Evolutionary conservation across 2,888 invertebrate genomes (phyloP), one percentile per base, ranked within the genome.

Genomic region (Arctia plantaginis): DNA sequence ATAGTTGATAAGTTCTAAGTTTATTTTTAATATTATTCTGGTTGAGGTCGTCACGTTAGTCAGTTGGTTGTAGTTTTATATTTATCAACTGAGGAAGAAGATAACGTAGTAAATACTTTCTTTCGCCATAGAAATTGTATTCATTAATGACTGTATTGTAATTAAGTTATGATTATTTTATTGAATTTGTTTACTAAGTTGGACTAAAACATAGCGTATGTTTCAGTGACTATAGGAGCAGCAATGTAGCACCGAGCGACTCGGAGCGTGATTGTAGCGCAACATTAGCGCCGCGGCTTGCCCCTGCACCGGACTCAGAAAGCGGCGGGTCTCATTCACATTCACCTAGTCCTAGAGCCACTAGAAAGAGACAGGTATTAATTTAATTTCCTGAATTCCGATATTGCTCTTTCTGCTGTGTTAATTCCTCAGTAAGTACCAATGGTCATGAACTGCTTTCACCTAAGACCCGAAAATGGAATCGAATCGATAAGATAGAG

Each of bases 211-310:
- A 79, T 86, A 87, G 89, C 87, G 88, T 83, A 87, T 90, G 93
- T 93, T 94, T 86, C 97, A 98, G 98, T 97, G 98, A 98, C 97
- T 98, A 98, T 96, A 98, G 98, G 93, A 98, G 98, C 96, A 98
- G 98, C 95, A 98, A 98, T 91, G 96, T 98, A 87, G 98, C 98
- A 83, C 98, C 98, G 80, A 98, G 98, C 88, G 98, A 98, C 95
- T 98, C 98, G 83, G 98, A 98, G 91, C 97, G 97, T 90, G 98
- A 98, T 93, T 97, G 98, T 92, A 97, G 98, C 74, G 98, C 97
- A 81, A 85, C 94, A 74, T 92, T 94, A 76, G 96, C 96, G 71
- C 97, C 96, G 97, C 84, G 89, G 0, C 87, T 87, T 3, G 86
- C 86, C 23, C 81, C 97, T 79, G 96, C 96, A 67, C 96, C 97